Base-by-base conservation (phyloP, 2,113 vertebrate genomes). In the Oceanodroma tethys region DNA sequence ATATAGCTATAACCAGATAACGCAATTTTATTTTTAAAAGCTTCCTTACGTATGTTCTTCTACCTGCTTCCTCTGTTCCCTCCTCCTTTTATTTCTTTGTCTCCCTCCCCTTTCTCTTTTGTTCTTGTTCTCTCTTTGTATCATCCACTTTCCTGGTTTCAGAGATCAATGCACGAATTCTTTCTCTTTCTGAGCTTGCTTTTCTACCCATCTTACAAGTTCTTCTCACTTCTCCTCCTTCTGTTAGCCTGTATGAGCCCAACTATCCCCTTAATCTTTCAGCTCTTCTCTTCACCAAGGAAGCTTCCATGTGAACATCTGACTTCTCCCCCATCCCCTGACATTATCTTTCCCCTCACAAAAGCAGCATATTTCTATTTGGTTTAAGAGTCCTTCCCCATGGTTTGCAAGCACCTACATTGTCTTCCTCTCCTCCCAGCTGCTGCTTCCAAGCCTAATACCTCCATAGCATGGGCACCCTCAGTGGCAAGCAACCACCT, bases 251-350 rank as follows among this genome's bases (percentile, higher is more conserved):
- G 3, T 34, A 62, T 34, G 7, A 87, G 27, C 36, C 4, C 3
- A 78, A 34, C 11, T n/a, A 47, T 16, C 10, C 48, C 13, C 1
- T 38, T 58, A 13, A 43, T 27, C 21, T 59, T 43, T 71, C 55
- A 81, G 36, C 20, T 29, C 16, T 48, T 76, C 40, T 40, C 23
- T 50, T 84, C 50, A 56, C 23, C 38, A 59, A 82, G 23, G 8
- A 85, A 40, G 23, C 13, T 58, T 85, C 48, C 32, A 70, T 3
- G 2, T 34, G 1, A 40, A 42, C 5, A 82, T 32, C 26, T 32
- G 20, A 71, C 21, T 23, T 21, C 4, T 4, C 11, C 2, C 1
- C 23, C 15, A 8, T 6, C 42, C 4, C 7, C 3, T 50, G 47
- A 15, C 12, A 3, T 47, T 40, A 40, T 19, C 36, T 40, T 62